Evolutionary conservation across 2,888 invertebrate species (phyloP).

Genomic region (Sthenelais limicola): DNA sequence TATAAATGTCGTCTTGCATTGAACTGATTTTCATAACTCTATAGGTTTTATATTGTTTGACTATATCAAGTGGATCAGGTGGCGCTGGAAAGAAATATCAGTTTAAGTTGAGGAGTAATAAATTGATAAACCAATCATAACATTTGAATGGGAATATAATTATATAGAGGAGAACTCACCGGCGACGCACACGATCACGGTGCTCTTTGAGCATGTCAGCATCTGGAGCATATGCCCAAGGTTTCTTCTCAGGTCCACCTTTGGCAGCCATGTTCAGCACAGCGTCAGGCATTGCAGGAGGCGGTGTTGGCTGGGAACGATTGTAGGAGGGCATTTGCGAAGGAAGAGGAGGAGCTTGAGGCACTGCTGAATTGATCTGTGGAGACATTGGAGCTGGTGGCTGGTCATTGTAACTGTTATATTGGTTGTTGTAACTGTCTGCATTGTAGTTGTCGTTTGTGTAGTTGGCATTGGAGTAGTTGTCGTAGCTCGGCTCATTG

Average conservation of each 20-base stretch:
- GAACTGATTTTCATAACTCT: too few species aligned
- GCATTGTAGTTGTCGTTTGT: background rate
- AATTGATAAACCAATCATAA: too few species aligned
- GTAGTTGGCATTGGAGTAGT: background rate
- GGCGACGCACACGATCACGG: conserved; percentile 52
- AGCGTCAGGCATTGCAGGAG: conserved; percentile 51
- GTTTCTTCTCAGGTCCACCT: conserved; percentile 53
- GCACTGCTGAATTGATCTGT: background rate
- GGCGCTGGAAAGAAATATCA: too few species aligned
- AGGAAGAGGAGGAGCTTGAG: conserved; percentile 35
- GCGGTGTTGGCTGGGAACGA: conserved; percentile 23
- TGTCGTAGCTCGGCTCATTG: background rate
- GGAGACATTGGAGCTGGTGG: conserved; percentile 3
- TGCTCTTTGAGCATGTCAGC: conserved; percentile 52
- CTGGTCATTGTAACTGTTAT: background rate
- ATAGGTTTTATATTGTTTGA: too few species aligned
- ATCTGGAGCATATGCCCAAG: conserved; percentile 54
- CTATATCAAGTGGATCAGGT: too few species aligned
- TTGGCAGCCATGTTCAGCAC: conserved; percentile 55
- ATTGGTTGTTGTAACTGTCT: background rate
- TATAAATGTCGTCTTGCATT: too few species aligned
- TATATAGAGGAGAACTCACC: conserved; percentile 45
- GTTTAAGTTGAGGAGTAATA: too few species aligned
- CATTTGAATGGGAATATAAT: too few species aligned
- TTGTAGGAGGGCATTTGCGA: background rate